Evolutionary conservation across 37 sponge, comb jelly and placozoan species (phyloP).

Genomic region (Corticium candelabrum): DNA sequence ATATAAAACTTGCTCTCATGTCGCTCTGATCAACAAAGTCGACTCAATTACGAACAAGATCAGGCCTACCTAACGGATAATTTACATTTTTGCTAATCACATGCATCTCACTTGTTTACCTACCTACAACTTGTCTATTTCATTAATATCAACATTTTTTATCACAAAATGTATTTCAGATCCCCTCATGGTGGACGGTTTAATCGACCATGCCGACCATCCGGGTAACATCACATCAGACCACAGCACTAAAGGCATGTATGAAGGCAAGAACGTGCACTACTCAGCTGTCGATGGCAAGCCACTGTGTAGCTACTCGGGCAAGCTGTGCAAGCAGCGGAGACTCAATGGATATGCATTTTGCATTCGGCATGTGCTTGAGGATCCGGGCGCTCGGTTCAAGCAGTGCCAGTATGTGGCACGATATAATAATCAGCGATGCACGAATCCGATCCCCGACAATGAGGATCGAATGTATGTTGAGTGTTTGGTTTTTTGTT

Average conservation of each 20-base stretch:
- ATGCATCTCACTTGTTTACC: too few species aligned
- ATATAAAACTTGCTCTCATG: too few species aligned
- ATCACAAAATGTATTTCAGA: too few species aligned
- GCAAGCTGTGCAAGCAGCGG: slow-evolving; percentile 19
- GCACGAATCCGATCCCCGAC: slow-evolving; percentile 16
- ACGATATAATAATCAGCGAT: slow-evolving; percentile 9
- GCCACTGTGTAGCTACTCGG: slow-evolving; percentile 19
- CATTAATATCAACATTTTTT: too few species aligned
- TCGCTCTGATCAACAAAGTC: too few species aligned
- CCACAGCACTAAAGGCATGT: slow-evolving; percentile 5
- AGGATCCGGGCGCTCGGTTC: neutral
- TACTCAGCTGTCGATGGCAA: slow-evolving; percentile 13
- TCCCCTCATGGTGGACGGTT: too few species aligned
- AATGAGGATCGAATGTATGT: slow-evolving; percentile 16
- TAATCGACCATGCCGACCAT: too few species aligned
- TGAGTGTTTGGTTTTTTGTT: neutral
- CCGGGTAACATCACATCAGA: too few species aligned
- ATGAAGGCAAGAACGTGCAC: slow-evolving; percentile 16
- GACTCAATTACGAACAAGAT: too few species aligned
- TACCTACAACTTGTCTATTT: too few species aligned
- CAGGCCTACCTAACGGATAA: too few species aligned
- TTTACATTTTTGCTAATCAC: too few species aligned
- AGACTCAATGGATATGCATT: slow-evolving; percentile 16
- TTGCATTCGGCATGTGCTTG: slow-evolving; percentile 18
- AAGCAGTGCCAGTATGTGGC: slow-evolving; percentile 18